Conservation (phyloP, 2,797 vertebrate species). For the Uromys caudimaculatus region DNA sequence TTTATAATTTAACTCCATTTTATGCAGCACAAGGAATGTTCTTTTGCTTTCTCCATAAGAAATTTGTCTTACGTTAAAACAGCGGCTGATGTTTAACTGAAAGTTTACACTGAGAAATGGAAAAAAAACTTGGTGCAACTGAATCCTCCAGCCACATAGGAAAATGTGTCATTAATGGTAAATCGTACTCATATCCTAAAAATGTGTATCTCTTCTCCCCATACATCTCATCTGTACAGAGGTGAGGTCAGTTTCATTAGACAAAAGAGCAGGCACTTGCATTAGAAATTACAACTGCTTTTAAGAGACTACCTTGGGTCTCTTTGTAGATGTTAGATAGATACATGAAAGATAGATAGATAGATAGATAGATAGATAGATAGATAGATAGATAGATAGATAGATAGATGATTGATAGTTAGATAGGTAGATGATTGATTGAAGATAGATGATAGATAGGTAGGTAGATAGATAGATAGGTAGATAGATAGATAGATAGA, state of each 20-base stretch:
- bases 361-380: too few relatives aligned
- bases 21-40: not conserved
- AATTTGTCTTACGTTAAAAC: not conserved
- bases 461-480: not conserved
- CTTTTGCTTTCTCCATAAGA: not conserved
- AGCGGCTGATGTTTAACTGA: conserved; percentile 23
- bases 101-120: not conserved
- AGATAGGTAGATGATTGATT: not conserved
- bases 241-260: not conserved
- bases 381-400: too few relatives aligned
- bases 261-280: not conserved
- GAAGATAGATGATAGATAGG: not conserved
- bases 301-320: not conserved
- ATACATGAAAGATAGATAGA: too few relatives aligned
- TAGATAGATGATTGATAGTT: too few relatives aligned
- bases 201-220: not conserved
- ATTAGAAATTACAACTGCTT: conserved; percentile 30
- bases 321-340: not conserved
- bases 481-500: not conserved
- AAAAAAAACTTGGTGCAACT: not conserved
- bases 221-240: not conserved
- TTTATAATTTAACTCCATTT: not conserved
- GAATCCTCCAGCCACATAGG: not conserved
- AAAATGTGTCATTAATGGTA: not conserved
- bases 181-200: not conserved